Evolutionary conservation across 2,888 invertebrate genomes (phyloP), one percentile per base, ranked within the genome.

Genomic region (Brachyopa scutellaris): DNA sequence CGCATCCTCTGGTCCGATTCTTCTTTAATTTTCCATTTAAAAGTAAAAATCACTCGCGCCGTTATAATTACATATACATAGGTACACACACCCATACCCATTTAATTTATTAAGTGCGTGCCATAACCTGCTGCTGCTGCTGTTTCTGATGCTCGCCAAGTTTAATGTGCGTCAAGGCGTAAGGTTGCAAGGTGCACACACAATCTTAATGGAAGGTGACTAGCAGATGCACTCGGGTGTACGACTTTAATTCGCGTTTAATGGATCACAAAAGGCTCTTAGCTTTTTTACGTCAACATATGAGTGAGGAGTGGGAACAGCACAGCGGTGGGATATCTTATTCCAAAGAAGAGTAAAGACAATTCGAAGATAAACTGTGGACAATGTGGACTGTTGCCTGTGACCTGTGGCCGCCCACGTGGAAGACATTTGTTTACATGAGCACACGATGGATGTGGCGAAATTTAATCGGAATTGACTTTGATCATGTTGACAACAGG

Each of bases 401-500:
- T n/a, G n/a, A n/a, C 23, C 13, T 13, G 29, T 9, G 9, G 33
- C 17, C 67, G 21, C 67, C 53, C 45, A 67, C 53, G 42, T 42
- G 23, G 33, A 33, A 7, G 1, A 33, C 42, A 45, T 55, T 45
- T 67, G 53, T 67, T 67, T 55, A 33, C 67, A 42, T 33, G 26
- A 17, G 13, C 17, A 19, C 15, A 11, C 17, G 45, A 67, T 51
- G 42, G 42, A 33, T 36, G 11, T 45, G 51, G n/a, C 7, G 61
- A 45, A 55, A 62, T 62, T 45, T 23, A 40, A 42, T 72, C 45
- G 33, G 13, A 13, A 49, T 40, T 49, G 70, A 21, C 49, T 61
- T 45, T 72, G 72, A 62, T 62, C 61, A 53, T 26, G 51, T 53
- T 72, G 72, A 61, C 72, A 72, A 53, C 70, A 31, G 49, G 29